These are phyloP conservation scores for Catharus minimus DNA, from an alignment of 2,113 vertebrate genomes.

Conservation along the genomic window DNA sequence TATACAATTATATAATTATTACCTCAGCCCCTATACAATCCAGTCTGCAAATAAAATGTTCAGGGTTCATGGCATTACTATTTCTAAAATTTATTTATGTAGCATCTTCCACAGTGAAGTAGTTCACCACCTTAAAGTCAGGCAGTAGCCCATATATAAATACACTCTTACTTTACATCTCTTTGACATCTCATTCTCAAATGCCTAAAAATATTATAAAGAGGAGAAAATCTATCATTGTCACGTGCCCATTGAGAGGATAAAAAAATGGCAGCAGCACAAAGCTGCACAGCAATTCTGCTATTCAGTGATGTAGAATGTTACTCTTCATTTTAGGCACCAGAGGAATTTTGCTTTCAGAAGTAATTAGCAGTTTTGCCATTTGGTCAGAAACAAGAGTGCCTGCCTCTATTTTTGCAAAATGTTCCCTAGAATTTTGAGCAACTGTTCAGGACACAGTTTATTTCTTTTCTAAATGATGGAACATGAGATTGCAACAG, in stretches of 20 bases:
- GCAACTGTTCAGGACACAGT: not conserved
- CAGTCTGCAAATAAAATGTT: not conserved
- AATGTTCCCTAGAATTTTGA: not conserved
- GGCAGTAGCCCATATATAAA: not conserved
- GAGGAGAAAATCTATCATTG: not conserved
- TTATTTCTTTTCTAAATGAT: not conserved
- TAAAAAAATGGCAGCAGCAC: not conserved
- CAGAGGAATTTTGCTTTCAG: not conserved
- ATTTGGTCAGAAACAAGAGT: not conserved
- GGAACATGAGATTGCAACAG: not conserved
- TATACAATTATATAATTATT: conserved; percentile 21
- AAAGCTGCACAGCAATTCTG: not conserved
- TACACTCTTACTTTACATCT: not conserved
- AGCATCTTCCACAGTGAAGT: not conserved
- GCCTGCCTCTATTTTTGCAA: not conserved
- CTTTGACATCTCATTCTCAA: not conserved
- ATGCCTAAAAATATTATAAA: not conserved
- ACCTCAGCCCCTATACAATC: not conserved
- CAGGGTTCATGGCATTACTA: not conserved
- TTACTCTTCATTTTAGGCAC: not conserved
- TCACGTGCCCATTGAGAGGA: not conserved
- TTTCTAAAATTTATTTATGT: not conserved
- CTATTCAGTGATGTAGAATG: not conserved
- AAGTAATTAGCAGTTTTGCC: not conserved
- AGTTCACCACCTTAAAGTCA: not conserved